phyloP scores from a whole-genome alignment of 2,888 invertebrate species.

The Plagodis dolabraria region DNA sequence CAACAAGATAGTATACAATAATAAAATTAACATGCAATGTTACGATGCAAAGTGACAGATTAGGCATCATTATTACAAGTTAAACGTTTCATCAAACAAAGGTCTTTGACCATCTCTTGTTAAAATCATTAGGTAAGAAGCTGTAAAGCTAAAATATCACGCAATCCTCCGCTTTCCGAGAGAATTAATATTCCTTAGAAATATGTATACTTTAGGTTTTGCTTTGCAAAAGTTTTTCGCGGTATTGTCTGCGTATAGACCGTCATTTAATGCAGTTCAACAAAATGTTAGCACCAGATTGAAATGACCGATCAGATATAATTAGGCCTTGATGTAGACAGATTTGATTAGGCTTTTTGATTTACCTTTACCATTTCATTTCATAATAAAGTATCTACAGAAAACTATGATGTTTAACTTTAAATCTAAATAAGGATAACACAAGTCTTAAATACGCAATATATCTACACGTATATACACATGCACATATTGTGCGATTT shows the following conservation, averaged over 20 bases:
- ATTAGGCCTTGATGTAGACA: conserved; percentile 25
- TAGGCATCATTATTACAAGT: conserved; percentile 45
- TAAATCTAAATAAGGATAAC: conserved; percentile 67
- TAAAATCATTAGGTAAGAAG: conserved; percentile 67
- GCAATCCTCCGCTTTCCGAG: conserved; percentile 65
- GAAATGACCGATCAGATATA: conserved; percentile 21
- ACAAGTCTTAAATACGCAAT: conserved; percentile 60
- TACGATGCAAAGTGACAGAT: conserved; percentile 36
- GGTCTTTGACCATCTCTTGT: conserved; percentile 69
- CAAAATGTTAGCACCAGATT: conserved; percentile 47
- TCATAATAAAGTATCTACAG: neutral
- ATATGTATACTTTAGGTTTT: conserved; percentile 62
- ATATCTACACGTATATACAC: conserved; percentile 77
- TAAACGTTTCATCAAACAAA: conserved; percentile 36
- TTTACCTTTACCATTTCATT: conserved; percentile 9
- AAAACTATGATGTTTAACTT: conserved; percentile 50
- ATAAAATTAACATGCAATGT: conserved; percentile 3
- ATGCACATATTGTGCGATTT: conserved; percentile 66
- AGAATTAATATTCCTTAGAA: conserved; percentile 68
- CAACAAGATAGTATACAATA: conserved; percentile 33
- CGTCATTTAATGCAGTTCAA: conserved; percentile 47
- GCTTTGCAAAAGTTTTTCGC: conserved; percentile 74
- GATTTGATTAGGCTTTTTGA: conserved; percentile 11
- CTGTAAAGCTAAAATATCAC: conserved; percentile 84
- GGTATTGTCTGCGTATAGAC: conserved; percentile 72